A percentile compares a stretch with the other conserved stretches of the same genome.
These are phyloP conservation scores for Ochropleura leucogaster DNA, from an alignment of 2,888 invertebrate species.

Conservation along the genomic window DNA sequence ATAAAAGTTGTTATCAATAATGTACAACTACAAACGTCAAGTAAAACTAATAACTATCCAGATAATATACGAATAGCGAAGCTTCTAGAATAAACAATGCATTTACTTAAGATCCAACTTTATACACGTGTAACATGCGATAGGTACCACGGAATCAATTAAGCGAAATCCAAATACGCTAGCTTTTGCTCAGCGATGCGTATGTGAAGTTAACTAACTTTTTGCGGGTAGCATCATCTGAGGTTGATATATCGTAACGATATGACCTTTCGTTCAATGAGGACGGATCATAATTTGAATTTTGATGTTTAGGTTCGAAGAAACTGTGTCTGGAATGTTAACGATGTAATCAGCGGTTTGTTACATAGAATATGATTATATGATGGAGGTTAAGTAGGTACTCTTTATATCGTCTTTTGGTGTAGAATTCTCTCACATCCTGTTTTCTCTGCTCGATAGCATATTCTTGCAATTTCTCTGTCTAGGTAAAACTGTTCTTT, in stretches of 20 bases:
- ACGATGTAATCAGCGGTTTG: conserved; percentile 37
- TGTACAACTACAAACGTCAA: conserved; percentile 6
- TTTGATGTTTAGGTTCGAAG: conserved; percentile 37
- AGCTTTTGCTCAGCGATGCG: conserved; percentile 43
- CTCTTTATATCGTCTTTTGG: conserved; percentile 24
- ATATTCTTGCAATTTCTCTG: conserved; percentile 29
- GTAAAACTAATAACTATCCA: conserved; percentile 21
- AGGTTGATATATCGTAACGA: conserved; percentile 41
- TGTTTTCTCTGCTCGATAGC: conserved; percentile 17
- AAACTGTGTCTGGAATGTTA: conserved; percentile 44
- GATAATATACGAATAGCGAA: conserved; percentile 2
- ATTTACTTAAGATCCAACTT: conserved; percentile 51
- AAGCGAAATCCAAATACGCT: conserved; percentile 49
- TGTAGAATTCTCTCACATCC: conserved; percentile 25
- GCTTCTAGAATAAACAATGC: conserved; percentile 46
- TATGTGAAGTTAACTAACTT: conserved; percentile 50
- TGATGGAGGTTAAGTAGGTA: conserved; percentile 10
- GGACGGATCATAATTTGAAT: conserved; percentile 48
- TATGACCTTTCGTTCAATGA: conserved; percentile 49
- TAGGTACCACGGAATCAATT: conserved; percentile 59
- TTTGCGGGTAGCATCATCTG: conserved; percentile 46
- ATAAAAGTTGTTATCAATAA: conserved; percentile 18
- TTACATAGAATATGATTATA: conserved; percentile 7
- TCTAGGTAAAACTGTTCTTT: conserved; percentile 25
- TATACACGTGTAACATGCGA: conserved; percentile 56